Evolutionary conservation across 2,113 vertebrate genomes (phyloP).

Genomic region (Triplophysa siluroides): DNA sequence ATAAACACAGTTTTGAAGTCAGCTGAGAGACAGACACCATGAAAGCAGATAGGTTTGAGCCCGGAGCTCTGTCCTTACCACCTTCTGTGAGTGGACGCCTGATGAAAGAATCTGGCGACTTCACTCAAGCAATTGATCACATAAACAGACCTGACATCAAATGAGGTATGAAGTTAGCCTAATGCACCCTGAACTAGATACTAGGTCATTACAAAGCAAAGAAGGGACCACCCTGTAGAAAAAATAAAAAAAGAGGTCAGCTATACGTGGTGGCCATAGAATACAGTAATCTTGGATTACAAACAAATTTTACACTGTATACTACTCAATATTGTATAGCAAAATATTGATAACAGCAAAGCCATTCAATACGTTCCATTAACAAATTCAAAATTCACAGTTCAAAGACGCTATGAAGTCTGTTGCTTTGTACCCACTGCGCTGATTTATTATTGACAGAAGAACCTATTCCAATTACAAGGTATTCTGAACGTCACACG

Average conservation of each 20-base stretch:
- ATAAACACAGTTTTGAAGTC: slow-evolving; percentile 42
- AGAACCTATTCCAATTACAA: neutral
- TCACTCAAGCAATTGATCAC: slow-evolving; percentile 68
- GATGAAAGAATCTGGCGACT: slow-evolving; percentile 74
- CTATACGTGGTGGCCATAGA: neutral
- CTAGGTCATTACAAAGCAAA: slow-evolving; percentile 40
- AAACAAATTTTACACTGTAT: neutral
- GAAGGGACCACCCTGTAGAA: slow-evolving; percentile 31
- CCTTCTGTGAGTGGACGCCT: slow-evolving; percentile 69
- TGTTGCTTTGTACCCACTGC: neutral
- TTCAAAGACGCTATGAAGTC: slow-evolving; percentile 23
- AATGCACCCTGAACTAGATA: slow-evolving; percentile 51
- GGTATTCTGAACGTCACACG: neutral
- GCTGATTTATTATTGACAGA: slow-evolving; percentile 1
- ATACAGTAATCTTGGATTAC: neutral
- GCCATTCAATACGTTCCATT: neutral
- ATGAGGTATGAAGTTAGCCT: slow-evolving; percentile 48
- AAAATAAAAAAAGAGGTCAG: neutral
- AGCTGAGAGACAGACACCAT: slow-evolving; percentile 48
- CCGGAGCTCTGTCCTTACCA: slow-evolving; percentile 63
- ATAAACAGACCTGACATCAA: slow-evolving; percentile 64
- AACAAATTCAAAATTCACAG: neutral
- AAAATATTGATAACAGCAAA: neutral
- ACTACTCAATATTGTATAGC: neutral
- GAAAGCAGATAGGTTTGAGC: slow-evolving; percentile 74